Evolutionary conservation across 1,140 invertebrate species (phyloP).

Genomic region (Drosophila nasuta): DNA sequence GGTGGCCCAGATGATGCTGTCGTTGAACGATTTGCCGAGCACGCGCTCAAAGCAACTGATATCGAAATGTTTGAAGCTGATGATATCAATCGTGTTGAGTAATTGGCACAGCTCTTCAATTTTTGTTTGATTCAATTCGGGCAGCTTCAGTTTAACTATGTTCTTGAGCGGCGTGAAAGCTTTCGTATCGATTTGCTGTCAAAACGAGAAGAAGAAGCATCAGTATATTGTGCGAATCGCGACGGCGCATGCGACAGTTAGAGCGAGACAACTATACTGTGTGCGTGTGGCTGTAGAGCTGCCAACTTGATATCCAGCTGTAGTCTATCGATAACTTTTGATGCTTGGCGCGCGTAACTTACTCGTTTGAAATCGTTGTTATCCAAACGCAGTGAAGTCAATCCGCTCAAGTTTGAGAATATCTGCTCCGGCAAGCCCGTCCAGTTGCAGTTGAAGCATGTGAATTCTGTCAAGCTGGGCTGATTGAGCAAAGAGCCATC

Average conservation of each 20-base stretch:
- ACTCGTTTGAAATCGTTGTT: conserved; percentile 84
- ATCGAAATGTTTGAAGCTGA: conserved; percentile 73
- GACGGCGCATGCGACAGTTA: conserved; percentile 31
- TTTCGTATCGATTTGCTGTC: conserved; percentile 84
- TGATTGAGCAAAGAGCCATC: conserved; percentile 77
- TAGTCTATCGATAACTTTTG: conserved; percentile 45
- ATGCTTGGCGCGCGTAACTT: conserved; percentile 47
- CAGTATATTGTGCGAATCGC: background rate
- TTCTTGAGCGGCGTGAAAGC: conserved; percentile 77
- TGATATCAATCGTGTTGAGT: conserved; percentile 77
- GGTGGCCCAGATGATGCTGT: conserved; percentile 72
- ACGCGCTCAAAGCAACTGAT: conserved; percentile 80
- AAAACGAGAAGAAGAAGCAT: conserved; percentile 36
- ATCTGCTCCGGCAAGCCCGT: conserved; percentile 76
- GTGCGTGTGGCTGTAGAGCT: conserved; percentile 7
- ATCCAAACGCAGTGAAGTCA: conserved; percentile 84
- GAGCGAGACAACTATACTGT: conserved; percentile 58
- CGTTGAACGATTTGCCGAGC: conserved; percentile 77
- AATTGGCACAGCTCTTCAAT: conserved; percentile 76
- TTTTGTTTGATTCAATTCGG: conserved; percentile 68
- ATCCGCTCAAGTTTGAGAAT: conserved; percentile 85
- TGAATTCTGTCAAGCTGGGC: conserved; percentile 67
- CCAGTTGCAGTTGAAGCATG: conserved; percentile 78
- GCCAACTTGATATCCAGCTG: conserved; percentile 31
- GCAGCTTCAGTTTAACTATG: conserved; percentile 77